Evolutionary conservation across 1,140 invertebrate genomes (phyloP), one percentile per base, ranked within the genome.

Genomic region (Aphaenogaster rudis): DNA sequence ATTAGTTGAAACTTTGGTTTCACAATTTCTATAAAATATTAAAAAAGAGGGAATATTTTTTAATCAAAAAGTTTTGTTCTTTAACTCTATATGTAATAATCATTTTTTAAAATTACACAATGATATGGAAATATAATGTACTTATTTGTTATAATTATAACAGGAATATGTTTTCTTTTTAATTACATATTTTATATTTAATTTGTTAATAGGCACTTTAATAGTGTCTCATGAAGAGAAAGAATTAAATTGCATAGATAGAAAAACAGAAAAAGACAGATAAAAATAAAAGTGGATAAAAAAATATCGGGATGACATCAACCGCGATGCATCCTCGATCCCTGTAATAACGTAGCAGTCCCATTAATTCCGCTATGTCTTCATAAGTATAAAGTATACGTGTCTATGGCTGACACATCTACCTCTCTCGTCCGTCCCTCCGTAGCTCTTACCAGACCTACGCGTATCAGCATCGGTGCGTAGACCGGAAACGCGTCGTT

Each of bases 401-500:
- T 71, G 64, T 28, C 7, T 74, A 82, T 74, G 33, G 17, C 17
- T n/a, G 86, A 8, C 57, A 90, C 89, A 78, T 59, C 85, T 79
- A 82, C 17, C 72, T 90, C 88, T 13, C 72, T 90, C 88, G 77
- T 82, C 57, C 63, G 52, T 57, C 61, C 64, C 61, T 57, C 4
- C 61, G 15, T 79, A 52, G 28, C 78, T 74, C 21, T 39, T 57
- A 11, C 50, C 39, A 77, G 39, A 11, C 45, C 17, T 74, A 71
- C 63, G 59, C n/a, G 81, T 86, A 77, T 86, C 88, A 59, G 72
- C 72, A 88, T 87, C 74, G 45, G 48, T 63, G 81, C 82, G 69
- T 59, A 66, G 69, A 71, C 89, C 89, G 89, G 89, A 90, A 90
- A 61, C 89, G 80, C 57, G 86, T 90, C 88, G 88, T 90, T 90